Percentiles rank a stretch among this genome's conserved stretches.
Evolutionary conservation across 2,888 invertebrate genomes (phyloP).

Genomic region (Meganola albula): DNA sequence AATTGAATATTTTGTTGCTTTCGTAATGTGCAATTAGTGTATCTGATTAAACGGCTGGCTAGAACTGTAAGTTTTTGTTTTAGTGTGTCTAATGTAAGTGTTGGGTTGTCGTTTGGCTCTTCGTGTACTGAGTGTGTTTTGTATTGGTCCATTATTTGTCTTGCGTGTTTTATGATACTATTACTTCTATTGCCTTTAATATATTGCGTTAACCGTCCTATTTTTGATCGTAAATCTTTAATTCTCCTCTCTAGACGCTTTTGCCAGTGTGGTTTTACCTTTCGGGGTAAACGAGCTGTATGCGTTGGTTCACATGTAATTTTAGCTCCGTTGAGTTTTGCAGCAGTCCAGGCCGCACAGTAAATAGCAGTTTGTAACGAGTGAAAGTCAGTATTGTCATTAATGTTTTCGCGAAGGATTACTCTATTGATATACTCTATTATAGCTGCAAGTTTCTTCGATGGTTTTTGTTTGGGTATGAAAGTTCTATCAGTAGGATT

Average conservation of each 20-base stretch:
- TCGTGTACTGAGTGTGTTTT: background rate
- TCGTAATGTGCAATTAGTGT: background rate
- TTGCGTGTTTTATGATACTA: background rate
- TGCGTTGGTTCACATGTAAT: background rate
- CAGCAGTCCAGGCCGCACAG: background rate
- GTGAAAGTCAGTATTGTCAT: background rate
- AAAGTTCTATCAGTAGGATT: background rate
- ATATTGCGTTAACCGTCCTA: background rate
- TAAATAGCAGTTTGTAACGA: background rate
- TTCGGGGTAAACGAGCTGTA: no score
- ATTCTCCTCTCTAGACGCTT: background rate
- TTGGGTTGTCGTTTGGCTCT: background rate
- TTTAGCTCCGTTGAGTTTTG: background rate
- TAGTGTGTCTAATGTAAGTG: slow-evolving; percentile 1
- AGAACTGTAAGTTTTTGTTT: slow-evolving; percentile 2
- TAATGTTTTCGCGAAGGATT: background rate
- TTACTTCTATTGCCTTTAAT: background rate
- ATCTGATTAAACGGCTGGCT: background rate
- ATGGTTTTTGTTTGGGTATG: background rate
- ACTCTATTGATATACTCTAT: background rate
- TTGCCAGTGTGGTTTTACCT: background rate
- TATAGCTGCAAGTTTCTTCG: background rate
- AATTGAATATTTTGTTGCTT: slow-evolving; percentile 4
- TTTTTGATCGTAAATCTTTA: background rate
- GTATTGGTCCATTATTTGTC: background rate